Conservation (phyloP, 1,140 invertebrate genomes). For the Orius laevigatus region DNA sequence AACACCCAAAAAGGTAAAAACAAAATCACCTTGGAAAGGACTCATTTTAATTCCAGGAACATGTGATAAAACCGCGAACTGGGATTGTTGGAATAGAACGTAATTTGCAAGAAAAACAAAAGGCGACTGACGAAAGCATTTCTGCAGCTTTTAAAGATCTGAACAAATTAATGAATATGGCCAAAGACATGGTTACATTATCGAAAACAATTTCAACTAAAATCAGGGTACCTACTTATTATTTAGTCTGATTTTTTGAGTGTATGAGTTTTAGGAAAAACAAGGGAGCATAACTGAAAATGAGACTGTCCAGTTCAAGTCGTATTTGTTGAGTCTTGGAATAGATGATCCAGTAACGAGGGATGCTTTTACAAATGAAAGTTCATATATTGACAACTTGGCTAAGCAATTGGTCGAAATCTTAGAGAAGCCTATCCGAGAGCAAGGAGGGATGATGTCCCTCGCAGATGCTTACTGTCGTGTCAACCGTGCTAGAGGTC, state of each 20-base stretch:
- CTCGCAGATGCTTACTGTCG: conserved; percentile 92
- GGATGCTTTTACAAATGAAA: conserved; percentile 70
- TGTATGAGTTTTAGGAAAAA: conserved; percentile 48
- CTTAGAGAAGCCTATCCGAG: conserved; percentile 68
- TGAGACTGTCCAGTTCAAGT: conserved; percentile 91
- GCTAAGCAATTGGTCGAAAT: conserved; percentile 73
- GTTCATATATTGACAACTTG: conserved; percentile 72
- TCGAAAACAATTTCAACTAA: conserved; percentile 85
- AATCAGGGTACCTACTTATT: conserved; percentile 50
- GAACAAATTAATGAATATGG: conserved; percentile 84
- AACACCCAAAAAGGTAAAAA: not conserved
- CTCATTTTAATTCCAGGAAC: too few relatives aligned
- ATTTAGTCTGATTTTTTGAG: not conserved
- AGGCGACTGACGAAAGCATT: conserved; percentile 81
- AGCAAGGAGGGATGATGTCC: conserved; percentile 90
- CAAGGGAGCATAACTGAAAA: conserved; percentile 94
- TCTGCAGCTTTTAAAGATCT: conserved; percentile 89
- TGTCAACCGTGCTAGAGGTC: conserved; percentile 75
- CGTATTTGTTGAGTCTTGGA: conserved; percentile 88
- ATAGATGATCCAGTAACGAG: conserved; percentile 94
- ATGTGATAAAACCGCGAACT: conserved; percentile 48
- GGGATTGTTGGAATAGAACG: conserved; percentile 94
- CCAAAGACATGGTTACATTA: conserved; percentile 90
- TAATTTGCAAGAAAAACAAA: conserved; percentile 74
- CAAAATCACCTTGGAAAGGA: too few relatives aligned